Conservation (phyloP, 1,140 invertebrate species). For the Pomacea maculata region DNA sequence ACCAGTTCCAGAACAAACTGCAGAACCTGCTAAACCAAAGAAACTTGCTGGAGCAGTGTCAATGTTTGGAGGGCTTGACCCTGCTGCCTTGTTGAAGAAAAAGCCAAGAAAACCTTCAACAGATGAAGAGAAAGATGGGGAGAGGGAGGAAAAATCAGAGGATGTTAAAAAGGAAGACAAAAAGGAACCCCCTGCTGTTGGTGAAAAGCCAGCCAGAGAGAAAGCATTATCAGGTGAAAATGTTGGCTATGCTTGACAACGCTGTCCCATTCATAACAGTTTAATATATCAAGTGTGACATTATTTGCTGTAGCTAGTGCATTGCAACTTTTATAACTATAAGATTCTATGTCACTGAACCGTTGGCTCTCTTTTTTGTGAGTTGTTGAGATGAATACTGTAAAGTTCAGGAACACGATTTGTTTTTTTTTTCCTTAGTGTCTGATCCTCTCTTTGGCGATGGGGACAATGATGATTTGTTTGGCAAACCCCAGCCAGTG, state of each 20-base stretch:
- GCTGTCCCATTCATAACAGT: no score
- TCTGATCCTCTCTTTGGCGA: conserved; percentile 29
- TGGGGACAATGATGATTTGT: conserved; percentile 21
- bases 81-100: conserved; percentile 44
- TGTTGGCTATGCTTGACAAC: no score
- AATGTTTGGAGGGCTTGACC: conserved; percentile 58
- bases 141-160: conserved; percentile 15
- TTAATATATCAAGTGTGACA: no score
- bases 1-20: conserved; percentile 5
- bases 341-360: no score
- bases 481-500: conserved; percentile 5
- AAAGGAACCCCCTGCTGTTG: no score
- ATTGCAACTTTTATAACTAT: no score
- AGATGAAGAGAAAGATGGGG: conserved; percentile 24
- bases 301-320: no score
- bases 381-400: neutral
- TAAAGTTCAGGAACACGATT: neutral
- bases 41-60: conserved; percentile 58
- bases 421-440: neutral
- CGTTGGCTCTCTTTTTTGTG: neutral
- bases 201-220: neutral
- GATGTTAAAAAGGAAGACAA: conserved; percentile 14
- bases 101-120: conserved; percentile 32
- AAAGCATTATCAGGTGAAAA: conserved; percentile 4
- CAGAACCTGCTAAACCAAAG: conserved; percentile 29